These are phyloP conservation scores for Burhinus bistriatus DNA, from an alignment of 2,113 vertebrate genomes.

Conservation along the genomic window DNA sequence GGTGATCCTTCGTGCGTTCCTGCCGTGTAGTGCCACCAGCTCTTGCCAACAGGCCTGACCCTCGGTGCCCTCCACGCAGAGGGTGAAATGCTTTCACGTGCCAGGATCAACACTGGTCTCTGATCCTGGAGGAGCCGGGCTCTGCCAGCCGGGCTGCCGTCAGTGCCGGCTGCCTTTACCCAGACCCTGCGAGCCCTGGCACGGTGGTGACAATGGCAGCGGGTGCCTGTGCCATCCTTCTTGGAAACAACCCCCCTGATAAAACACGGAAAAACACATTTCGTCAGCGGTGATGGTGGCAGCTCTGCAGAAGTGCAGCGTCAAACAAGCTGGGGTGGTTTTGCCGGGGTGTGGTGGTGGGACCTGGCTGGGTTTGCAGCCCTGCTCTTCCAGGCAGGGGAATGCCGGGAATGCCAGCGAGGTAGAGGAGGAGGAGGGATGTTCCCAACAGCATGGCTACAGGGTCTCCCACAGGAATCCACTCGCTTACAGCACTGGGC, in stretches of 20 bases:
- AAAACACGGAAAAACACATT: neutral
- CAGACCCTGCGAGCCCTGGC: neutral
- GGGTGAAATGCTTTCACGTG: accelerated
- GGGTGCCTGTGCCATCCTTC: neutral
- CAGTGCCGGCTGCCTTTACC: accelerated
- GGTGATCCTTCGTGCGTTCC: neutral
- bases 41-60: neutral
- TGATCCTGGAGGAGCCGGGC: accelerated
- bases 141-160: accelerated
- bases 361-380: neutral
- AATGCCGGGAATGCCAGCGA: neutral
- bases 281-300: neutral
- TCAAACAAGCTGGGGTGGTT: constrained; percentile 50
- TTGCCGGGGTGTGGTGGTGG: constrained; percentile 27
- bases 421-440: neutral
- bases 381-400: neutral
- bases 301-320: neutral
- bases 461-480: neutral
- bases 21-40: accelerated
- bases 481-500: neutral
- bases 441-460: neutral
- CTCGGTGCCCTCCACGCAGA: accelerated
- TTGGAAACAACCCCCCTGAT: neutral
- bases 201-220: neutral
- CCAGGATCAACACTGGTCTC: neutral